Evolutionary conservation across 1,140 invertebrate species (phyloP).

Genomic region (Paraescarpia echinospica): DNA sequence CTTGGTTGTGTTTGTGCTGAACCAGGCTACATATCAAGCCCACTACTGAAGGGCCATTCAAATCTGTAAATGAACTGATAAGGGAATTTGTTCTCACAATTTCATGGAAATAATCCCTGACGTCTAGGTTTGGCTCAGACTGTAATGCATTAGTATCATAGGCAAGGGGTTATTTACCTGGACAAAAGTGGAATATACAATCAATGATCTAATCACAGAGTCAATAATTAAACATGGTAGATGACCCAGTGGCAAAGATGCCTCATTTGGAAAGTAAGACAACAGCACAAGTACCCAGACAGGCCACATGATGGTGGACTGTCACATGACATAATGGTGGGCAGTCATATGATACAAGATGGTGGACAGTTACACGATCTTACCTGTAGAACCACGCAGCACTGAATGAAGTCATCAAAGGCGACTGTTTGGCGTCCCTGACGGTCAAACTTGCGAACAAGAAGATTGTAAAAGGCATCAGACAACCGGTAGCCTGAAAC

Average conservation of each 20-base stretch:
- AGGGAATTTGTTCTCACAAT: background rate
- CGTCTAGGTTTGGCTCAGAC: background rate
- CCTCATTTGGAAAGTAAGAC: no score
- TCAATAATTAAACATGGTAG: background rate
- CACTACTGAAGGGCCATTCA: background rate
- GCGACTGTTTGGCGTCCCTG: slow-evolving; percentile 85
- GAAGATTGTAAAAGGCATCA: slow-evolving; percentile 77
- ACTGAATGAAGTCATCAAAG: slow-evolving; percentile 99
- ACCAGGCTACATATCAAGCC: background rate
- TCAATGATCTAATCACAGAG: background rate
- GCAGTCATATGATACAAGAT: background rate
- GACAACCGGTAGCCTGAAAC: slow-evolving; percentile 70
- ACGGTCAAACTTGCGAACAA: slow-evolving; percentile 92
- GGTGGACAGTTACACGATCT: slow-evolving; percentile 52
- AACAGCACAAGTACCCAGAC: no score
- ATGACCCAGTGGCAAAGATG: background rate
- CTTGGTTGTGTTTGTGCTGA: background rate
- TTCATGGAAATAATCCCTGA: background rate
- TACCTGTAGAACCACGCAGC: slow-evolving; percentile 89
- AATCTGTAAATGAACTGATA: background rate
- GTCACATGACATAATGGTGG: background rate
- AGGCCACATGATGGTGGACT: background rate
- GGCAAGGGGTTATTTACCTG: background rate
- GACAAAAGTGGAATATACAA: background rate
- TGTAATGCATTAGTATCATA: background rate